phyloP scores from a whole-genome alignment of 2,888 invertebrate genomes.

The Parnassius glacialis region DNA sequence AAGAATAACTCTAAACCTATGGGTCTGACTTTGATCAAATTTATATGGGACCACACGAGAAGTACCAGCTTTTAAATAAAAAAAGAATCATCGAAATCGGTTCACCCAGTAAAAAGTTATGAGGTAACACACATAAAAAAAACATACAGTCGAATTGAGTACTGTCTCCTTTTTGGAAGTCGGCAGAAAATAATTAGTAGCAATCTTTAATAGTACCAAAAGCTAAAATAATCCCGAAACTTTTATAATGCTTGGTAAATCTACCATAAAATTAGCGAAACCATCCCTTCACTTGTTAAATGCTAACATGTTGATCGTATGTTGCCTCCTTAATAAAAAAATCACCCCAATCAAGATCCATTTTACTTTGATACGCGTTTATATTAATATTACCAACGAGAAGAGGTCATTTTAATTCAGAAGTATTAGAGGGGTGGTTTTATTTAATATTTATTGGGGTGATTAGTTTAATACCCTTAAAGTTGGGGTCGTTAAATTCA shows the following conservation, averaged over 20 bases:
- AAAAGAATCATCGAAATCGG: no score
- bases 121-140: no score
- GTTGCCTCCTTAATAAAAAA: constrained; percentile 28
- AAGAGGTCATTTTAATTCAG: constrained; percentile 19
- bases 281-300: constrained; percentile 30
- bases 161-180: no score
- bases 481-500: constrained; percentile 38
- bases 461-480: constrained; percentile 34
- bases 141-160: no score
- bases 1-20: no score
- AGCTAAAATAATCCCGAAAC: background rate
- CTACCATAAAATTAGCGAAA: constrained; percentile 29
- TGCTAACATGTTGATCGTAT: constrained; percentile 31
- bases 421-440: constrained; percentile 31
- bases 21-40: no score
- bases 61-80: no score
- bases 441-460: constrained; percentile 40
- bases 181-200: no score
- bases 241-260: constrained; percentile 25
- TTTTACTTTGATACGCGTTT: constrained; percentile 21
- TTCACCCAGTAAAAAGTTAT: no score
- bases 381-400: constrained; percentile 7
- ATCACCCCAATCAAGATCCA: constrained; percentile 14
- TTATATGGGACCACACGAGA: no score
- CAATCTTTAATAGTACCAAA: background rate